Evolutionary conservation across 2,113 vertebrate species (phyloP), one percentile per base, ranked within the genome.

Genomic region (Tragelaphus buxtoni): DNA sequence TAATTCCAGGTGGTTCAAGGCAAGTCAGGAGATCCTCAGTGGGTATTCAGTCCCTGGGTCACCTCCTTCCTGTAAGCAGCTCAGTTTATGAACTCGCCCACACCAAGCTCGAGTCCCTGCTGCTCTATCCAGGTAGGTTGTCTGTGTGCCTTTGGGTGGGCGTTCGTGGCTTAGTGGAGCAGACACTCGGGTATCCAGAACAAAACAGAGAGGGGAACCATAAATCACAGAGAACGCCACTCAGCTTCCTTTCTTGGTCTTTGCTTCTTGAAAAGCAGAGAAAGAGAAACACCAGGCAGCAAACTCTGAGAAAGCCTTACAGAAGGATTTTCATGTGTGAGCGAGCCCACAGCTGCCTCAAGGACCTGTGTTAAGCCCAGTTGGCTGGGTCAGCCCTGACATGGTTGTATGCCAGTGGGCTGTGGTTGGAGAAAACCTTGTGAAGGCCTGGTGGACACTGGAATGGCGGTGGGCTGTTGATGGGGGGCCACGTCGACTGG

Each of bases 401-500:
- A 13, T 10, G 4, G 12, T 30, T 22, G 20, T 26, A 22, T 79
- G 72, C 39, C 6, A 22, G 24, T 45, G 77, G 88, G 80, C 49
- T 55, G 0, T 58, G 18, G 7, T 74, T 61, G 74, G 85, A 51
- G 63, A 86, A 26, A 55, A 0, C 0, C 45, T n/a, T 32, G 7
- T 30, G 6, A 9, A 55, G 10, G 12, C 45, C 22, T 1, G 5
- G 2, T 30, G 69, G 18, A 55, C 32, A 16, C 65, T 39, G 28
- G 5, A 56, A 26, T 9, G 39, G 24, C 3, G 1, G 8, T 6
- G 20, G 1, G 16, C 74, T 45, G 1, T 20, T 30, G 13, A 10
- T 17, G 20, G 20, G 39, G 32, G 39, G 3, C 3, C 7, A 7
- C 8, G 0, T 24, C 2, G 1, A 0, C 81, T 9, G 16, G 4